A percentile compares a stretch with the other conserved stretches of the same genome.
Evolutionary conservation across 2,888 invertebrate species (phyloP).

Genomic region (Orchesellides sinensis): DNA sequence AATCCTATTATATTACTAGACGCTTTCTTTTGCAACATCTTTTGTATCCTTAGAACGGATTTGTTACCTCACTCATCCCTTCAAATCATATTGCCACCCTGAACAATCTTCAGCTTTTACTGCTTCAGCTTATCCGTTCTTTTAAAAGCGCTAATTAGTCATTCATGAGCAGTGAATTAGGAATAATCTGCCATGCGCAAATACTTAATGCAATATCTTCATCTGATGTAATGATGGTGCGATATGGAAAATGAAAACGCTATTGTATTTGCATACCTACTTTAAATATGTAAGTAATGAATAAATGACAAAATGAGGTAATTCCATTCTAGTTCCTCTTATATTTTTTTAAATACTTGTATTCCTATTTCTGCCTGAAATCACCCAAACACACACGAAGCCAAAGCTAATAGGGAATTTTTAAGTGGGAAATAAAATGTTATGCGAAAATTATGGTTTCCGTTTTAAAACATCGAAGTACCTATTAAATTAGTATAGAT

Average conservation of each 20-base stretch:
- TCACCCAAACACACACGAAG: background rate
- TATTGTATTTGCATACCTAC: background rate
- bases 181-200: background rate
- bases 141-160: constrained; percentile 46
- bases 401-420: background rate
- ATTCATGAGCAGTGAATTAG: constrained; percentile 39
- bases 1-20: background rate
- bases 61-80: too few relatives aligned
- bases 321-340: too few relatives aligned
- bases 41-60: background rate
- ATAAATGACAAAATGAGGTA: background rate
- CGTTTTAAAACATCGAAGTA: background rate
- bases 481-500: background rate
- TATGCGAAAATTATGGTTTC: background rate
- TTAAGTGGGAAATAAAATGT: background rate
- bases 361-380: background rate
- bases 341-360: background rate
- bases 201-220: background rate
- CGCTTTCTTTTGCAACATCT: constrained; percentile 6
- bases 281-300: background rate
- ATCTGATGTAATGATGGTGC: background rate
- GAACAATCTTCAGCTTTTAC: background rate
- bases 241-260: background rate
- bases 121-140: background rate
- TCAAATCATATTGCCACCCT: background rate